Conservation (phyloP, 2,888 invertebrate species). For the Zonitis immaculata region DNA sequence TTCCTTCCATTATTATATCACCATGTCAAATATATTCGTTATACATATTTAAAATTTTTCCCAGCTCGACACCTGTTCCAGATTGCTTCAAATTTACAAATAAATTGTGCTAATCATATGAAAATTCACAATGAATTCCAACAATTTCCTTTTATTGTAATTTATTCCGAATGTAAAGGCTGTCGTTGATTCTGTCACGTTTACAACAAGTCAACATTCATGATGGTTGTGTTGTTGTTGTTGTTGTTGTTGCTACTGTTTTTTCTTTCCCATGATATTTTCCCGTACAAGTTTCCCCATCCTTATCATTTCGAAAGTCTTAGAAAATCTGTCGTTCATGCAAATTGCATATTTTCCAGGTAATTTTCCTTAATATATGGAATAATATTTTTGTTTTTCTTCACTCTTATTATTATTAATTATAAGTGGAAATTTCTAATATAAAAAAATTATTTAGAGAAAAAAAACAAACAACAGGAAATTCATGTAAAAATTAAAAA, state of each 20-base stretch:
- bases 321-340: neutral
- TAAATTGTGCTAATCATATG: conserved; percentile 40
- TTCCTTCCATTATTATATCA: no score
- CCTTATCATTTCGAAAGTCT: neutral
- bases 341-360: neutral
- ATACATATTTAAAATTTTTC: neutral
- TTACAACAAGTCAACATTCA: neutral
- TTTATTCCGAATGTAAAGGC: conserved; percentile 19
- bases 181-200: conserved; percentile 18
- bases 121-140: conserved; percentile 30
- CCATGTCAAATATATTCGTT: no score
- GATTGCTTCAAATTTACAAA: conserved; percentile 34
- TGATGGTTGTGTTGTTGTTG: no score
- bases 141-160: conserved; percentile 22
- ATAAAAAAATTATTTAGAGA: neutral
- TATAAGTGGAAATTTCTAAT: neutral
- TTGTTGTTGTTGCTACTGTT: no score
- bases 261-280: no score
- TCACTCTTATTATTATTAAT: neutral
- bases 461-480: neutral
- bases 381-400: neutral
- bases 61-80: conserved; percentile 31
- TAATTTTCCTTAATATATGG: neutral
- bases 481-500: neutral
- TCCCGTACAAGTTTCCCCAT: neutral